Base-by-base conservation (phyloP, 2,888 invertebrate species). In the Dione juno region DNA sequence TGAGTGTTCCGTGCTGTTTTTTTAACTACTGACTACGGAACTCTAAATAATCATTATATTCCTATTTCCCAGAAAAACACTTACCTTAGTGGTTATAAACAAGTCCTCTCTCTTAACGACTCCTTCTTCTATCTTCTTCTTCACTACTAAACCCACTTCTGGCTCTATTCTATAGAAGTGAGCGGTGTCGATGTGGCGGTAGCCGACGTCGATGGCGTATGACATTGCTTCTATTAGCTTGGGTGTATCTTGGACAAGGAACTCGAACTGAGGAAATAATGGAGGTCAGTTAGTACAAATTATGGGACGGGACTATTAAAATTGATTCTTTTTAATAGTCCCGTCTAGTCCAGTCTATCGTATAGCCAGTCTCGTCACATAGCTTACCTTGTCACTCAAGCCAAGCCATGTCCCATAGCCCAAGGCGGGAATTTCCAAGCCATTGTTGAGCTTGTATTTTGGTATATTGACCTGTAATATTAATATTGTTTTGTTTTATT, bases 161-260 rank as follows among this genome's bases (percentile, higher is more conserved):
- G 95, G 94, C 79, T 96, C 96, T 41, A 96, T 95, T 16, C 94
- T 91, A 82, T 97, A 97, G 13, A 95, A 88, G 75, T 94, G 94
- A 11, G 96, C 95, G 71, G 96, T 95, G 81, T 97, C 97, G 71
- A 97, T 93, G 80, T 96, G 96, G 0, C 96, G 94, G 81, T 97
- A 97, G 0, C 97, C 97, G 52, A 94, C 87, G 77, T 96, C 96
- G 67, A 97, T 95, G 6, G 97, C 97, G 79, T 95, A 94, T 69
- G 95, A 94, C 6, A 96, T 93, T 0, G 95, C 95, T 75, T 95
- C 94, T 0, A 91, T 65, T 73, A 92, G 74, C 67, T 86, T 86
- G 0, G 87, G 84, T 0, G 80, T 45, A 10, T 85, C 89, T 0
- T 75, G 65, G 0, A 75, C 48, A 13, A 78, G 70, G 48, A 88